These are phyloP conservation scores for Molanna angustata DNA, from an alignment of 2,888 invertebrate species.

Conservation along the genomic window DNA sequence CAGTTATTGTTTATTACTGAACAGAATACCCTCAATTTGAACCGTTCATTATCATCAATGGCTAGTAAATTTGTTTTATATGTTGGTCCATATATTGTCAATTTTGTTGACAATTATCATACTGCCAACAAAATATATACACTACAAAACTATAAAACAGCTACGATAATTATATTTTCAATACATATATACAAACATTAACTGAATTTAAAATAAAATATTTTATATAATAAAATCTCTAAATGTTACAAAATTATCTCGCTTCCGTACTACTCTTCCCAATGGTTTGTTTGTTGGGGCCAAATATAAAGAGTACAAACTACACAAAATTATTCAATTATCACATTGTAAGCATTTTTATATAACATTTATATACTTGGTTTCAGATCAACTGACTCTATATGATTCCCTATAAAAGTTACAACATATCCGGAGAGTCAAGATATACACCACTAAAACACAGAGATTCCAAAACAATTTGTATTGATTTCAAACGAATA, in stretches of 20 bases:
- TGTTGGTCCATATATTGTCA: conserved; percentile 31
- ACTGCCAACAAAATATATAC: not conserved
- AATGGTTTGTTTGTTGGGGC: conserved; percentile 17
- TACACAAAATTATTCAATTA: conserved; percentile 24
- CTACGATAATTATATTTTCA: too few species aligned
- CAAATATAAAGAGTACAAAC: conserved; percentile 24
- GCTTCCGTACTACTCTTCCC: not conserved
- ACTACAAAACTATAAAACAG: too few species aligned
- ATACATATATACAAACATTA: too few species aligned
- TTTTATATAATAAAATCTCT: not conserved
- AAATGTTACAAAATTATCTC: not conserved
- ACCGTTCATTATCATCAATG: conserved; percentile 24
- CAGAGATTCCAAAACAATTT: too few species aligned
- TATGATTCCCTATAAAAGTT: too few species aligned
- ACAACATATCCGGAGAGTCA: too few species aligned
- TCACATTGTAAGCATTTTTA: conserved; percentile 29
- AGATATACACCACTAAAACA: too few species aligned
- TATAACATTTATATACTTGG: too few species aligned
- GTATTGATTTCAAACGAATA: too few species aligned
- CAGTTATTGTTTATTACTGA: conserved; percentile 33
- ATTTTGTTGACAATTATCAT: not conserved
- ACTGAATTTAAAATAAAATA: too few species aligned
- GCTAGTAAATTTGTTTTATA: conserved; percentile 23
- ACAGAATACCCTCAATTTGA: conserved; percentile 29
- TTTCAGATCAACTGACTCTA: too few species aligned